phyloP scores from a whole-genome alignment of 2,888 invertebrate genomes.

The Dryobotodes eremita region DNA sequence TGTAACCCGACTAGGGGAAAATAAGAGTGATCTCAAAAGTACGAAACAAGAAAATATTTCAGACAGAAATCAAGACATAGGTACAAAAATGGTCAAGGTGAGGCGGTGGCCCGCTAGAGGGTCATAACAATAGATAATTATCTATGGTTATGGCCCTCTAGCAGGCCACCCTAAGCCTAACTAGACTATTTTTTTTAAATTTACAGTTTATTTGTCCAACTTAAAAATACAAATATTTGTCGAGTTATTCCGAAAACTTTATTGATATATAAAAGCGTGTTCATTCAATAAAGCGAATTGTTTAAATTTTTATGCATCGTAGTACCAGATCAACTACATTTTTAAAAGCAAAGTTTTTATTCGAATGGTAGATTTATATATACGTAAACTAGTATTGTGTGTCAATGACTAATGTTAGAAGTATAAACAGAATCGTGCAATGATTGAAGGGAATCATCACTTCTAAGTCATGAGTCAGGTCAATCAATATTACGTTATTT shows the following conservation, averaged over 20 bases:
- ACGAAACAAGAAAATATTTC: too few species aligned
- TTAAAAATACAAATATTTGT: conserved; percentile 17
- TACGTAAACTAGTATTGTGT: conserved; percentile 14
- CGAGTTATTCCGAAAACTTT: neutral
- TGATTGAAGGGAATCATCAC: conserved; percentile 64
- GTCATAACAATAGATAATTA: too few species aligned
- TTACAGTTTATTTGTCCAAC: conserved; percentile 7
- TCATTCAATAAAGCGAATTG: conserved; percentile 28
- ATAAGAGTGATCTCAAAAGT: too few species aligned
- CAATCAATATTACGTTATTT: conserved; percentile 54
- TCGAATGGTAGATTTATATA: conserved; percentile 15
- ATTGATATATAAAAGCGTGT: conserved; percentile 22
- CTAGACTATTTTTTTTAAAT: neutral
- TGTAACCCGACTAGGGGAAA: too few species aligned
- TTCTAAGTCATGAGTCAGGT: conserved; percentile 64
- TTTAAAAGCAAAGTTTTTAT: conserved; percentile 22
- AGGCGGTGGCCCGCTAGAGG: too few species aligned
- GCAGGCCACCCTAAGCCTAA: too few species aligned
- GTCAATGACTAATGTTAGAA: conserved; percentile 58
- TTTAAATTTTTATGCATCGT: conserved; percentile 33
- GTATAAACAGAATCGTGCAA: conserved; percentile 47
- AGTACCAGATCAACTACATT: conserved; percentile 5
- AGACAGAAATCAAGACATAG: too few species aligned
- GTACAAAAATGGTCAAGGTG: too few species aligned
- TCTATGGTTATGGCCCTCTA: too few species aligned